Conservation (phyloP, 2,797 vertebrate species). For the Gymnodraco acuticeps region DNA sequence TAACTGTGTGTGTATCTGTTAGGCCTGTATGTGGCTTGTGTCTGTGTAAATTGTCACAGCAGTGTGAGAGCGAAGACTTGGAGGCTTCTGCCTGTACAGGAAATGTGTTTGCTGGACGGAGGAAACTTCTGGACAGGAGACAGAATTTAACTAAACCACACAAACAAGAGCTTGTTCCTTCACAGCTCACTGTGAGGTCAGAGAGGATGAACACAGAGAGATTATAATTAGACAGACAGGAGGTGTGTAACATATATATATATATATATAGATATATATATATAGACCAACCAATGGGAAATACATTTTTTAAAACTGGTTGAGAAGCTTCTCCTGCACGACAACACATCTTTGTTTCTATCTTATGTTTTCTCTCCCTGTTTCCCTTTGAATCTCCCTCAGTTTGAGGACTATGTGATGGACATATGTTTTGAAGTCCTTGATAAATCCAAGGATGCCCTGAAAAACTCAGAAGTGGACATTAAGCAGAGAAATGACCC, state of each 20-base stretch:
- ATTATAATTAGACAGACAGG: slow-evolving; percentile 6
- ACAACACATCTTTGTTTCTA: neutral
- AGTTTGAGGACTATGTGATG: slow-evolving; percentile 90
- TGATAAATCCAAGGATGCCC: slow-evolving; percentile 85
- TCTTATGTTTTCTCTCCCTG: neutral
- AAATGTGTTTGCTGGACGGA: slow-evolving; percentile 54
- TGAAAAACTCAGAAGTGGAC: slow-evolving; percentile 81
- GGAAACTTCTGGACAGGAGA: slow-evolving; percentile 67
- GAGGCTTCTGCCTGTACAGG: slow-evolving; percentile 36
- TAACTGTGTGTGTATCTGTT: slow-evolving; percentile 7
- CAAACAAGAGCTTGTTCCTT: slow-evolving; percentile 68
- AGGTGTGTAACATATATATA: neutral
- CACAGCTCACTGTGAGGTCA: slow-evolving; percentile 37
- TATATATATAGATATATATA: neutral
- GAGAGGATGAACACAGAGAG: slow-evolving; percentile 25
- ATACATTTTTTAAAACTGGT: neutral
- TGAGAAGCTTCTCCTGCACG: neutral
- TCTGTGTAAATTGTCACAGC: slow-evolving; percentile 74
- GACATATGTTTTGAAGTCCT: slow-evolving; percentile 91
- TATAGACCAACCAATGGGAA: neutral
- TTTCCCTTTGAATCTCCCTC: slow-evolving; percentile 5
- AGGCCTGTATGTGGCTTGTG: slow-evolving; percentile 50
- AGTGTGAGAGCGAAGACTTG: slow-evolving; percentile 45
- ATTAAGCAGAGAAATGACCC: slow-evolving; percentile 83
- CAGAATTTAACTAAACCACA: slow-evolving; percentile 74